Base-by-base conservation (phyloP, 2,113 vertebrate species). In the Erythrocercus mccallii region DNA sequence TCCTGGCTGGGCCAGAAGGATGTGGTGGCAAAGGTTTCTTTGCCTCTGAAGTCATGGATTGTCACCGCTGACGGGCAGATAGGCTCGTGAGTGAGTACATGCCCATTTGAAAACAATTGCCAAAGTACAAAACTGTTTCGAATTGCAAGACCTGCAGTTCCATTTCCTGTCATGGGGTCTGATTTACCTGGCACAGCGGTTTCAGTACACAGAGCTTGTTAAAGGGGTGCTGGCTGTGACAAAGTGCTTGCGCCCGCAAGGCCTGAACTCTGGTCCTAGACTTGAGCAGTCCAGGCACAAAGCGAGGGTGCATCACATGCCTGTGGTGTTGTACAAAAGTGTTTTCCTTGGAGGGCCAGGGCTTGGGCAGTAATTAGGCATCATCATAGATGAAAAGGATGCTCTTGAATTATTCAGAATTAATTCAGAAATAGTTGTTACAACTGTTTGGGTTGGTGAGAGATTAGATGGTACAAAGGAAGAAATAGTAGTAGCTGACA, bases 231-330 rank as follows among this genome's bases (percentile, higher is more conserved):
- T 31, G 17, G 25, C 47, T 69, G 38, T 61, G 51, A n/a, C 44
- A 35, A 12, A 73, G 30, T 28, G 31, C 56, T 79, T 17, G 40
- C n/a, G 15, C 30, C 37, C 45, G 21, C 17, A 45, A 53, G 65
- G 4, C 25, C n/a, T 35, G 28, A 28, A 11, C 2, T 3, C 7
- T 35, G 30, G 18, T 28, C 27, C 16, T 27, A 16, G 35, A 23
- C 1, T 6, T 2, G 10, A 33, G 14, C 54, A 23, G 19, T n/a
- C 28, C 11, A 18, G 38, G 13, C 0, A 2, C 7, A 18, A 62
- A 73, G 33, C 0, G 1, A 10, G 5, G 25, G 21, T 3, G 1
- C 0, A 3, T 76, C 9, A 1, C 4, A 1, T 76, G 21, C 47
- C 33, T 51, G 9, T 65, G 58, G 37, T 37, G 0, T 22, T 38